Evolutionary conservation across 1,140 invertebrate species (phyloP).

Genomic region (Calycopis cecrops): DNA sequence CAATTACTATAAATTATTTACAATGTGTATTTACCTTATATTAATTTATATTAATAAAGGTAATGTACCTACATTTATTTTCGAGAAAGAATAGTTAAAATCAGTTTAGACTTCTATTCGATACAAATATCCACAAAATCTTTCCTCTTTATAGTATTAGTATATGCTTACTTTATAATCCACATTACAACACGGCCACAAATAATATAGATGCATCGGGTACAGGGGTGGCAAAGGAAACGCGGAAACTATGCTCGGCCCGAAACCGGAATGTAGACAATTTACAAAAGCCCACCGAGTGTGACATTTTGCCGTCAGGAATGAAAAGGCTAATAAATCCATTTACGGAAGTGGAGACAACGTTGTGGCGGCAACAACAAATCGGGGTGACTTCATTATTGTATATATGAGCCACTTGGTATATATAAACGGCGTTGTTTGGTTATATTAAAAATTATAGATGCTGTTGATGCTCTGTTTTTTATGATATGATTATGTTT

Average conservation of each 20-base stretch:
- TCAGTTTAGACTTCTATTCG: too few species aligned
- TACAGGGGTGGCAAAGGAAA: slow-evolving; percentile 17
- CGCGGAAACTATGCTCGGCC: slow-evolving; percentile 42
- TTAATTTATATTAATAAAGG: too few species aligned
- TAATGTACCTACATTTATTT: too few species aligned
- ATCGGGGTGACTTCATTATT: slow-evolving; percentile 30
- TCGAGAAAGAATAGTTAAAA: too few species aligned
- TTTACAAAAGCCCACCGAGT: slow-evolving; percentile 57
- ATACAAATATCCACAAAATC: too few species aligned
- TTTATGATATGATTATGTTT: too few species aligned
- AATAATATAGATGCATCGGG: slow-evolving; percentile 7
- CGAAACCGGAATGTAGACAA: slow-evolving; percentile 48
- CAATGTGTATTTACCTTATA: too few species aligned
- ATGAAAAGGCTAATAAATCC: slow-evolving; percentile 57
- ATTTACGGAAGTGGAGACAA: slow-evolving; percentile 43
- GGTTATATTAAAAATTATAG: too few species aligned
- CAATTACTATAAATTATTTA: too few species aligned
- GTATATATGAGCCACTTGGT: slow-evolving; percentile 20
- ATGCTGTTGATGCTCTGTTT: too few species aligned
- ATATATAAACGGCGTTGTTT: neutral
- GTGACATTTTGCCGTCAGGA: slow-evolving; percentile 51
- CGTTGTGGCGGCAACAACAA: slow-evolving; percentile 25
- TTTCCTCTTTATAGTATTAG: too few species aligned
- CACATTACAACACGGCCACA: neutral
- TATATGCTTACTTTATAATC: too few species aligned